Evolutionary conservation across 2,888 invertebrate genomes (phyloP).

Genomic region (Caradrina clavipalpis): DNA sequence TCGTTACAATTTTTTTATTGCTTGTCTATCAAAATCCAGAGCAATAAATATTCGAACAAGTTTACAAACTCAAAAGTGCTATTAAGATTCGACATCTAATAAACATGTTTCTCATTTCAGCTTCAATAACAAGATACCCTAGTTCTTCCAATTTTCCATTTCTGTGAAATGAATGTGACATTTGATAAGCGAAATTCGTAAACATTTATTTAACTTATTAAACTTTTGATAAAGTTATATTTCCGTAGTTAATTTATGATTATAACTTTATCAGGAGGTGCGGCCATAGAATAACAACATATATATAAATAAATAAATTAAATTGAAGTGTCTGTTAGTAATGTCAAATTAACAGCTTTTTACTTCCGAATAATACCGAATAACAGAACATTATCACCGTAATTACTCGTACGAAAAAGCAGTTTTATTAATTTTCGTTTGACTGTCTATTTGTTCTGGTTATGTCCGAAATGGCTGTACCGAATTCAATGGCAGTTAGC

Average conservation of each 20-base stretch:
- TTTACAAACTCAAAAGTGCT: not conserved
- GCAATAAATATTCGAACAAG: not conserved
- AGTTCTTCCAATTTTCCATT: not conserved
- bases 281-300: not conserved
- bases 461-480: too few relatives aligned
- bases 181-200: slow-evolving; percentile 14
- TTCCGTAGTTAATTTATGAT: slow-evolving; percentile 18
- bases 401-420: too few relatives aligned
- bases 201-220: slow-evolving; percentile 21
- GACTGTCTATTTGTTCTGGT: too few relatives aligned
- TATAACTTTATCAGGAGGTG: slow-evolving; percentile 16
- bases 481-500: too few relatives aligned
- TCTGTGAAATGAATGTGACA: not conserved
- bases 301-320: too few relatives aligned
- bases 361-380: too few relatives aligned
- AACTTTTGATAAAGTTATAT: slow-evolving; percentile 32
- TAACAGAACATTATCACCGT: too few relatives aligned
- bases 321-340: too few relatives aligned
- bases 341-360: too few relatives aligned
- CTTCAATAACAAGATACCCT: not conserved
- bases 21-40: not conserved
- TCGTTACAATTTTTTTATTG: not conserved
- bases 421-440: too few relatives aligned
- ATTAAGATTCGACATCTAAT: not conserved
- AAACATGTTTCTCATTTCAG: not conserved